A percentile compares a stretch with the other conserved stretches of the same genome.
Conservation (phyloP, 2,113 vertebrate genomes). For the Cebus imitator region DNA sequence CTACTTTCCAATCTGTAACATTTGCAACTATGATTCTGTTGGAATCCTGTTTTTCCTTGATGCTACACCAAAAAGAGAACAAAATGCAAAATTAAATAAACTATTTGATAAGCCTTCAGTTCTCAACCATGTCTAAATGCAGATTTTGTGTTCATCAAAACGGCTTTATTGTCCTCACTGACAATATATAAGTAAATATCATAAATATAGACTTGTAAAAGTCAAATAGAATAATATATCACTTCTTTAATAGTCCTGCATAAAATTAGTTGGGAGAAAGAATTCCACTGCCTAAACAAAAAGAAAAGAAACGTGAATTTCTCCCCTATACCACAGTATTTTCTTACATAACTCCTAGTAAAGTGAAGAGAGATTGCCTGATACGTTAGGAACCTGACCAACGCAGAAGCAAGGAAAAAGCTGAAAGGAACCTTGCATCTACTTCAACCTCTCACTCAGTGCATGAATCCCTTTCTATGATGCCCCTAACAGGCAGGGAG, state of each 20-base stretch:
- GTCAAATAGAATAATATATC: not conserved
- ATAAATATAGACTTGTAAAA: not conserved
- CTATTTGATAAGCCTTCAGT: not conserved
- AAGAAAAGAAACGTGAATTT: conserved; percentile 21
- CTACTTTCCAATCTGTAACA: not conserved
- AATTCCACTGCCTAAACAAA: not conserved
- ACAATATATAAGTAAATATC: not conserved
- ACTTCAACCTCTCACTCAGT: not conserved
- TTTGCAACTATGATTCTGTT: not conserved
- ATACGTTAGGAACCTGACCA: not conserved
- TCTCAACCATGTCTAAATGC: not conserved
- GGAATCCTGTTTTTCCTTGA: not conserved
- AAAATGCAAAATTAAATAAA: not conserved
- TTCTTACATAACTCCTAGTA: not conserved
- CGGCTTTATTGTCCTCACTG: not conserved
- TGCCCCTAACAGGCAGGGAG: not conserved
- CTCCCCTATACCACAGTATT: not conserved
- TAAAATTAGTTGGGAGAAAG: not conserved
- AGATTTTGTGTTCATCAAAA: not conserved
- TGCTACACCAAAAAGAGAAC: not conserved
- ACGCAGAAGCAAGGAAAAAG: not conserved
- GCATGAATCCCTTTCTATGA: not conserved
- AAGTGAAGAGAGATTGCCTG: not conserved
- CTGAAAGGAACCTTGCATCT: not conserved
- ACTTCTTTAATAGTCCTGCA: not conserved